Percentiles rank a stretch among this genome's conserved stretches.
phyloP scores from a whole-genome alignment of 2,113 vertebrate species.

The Clupea harengus region DNA sequence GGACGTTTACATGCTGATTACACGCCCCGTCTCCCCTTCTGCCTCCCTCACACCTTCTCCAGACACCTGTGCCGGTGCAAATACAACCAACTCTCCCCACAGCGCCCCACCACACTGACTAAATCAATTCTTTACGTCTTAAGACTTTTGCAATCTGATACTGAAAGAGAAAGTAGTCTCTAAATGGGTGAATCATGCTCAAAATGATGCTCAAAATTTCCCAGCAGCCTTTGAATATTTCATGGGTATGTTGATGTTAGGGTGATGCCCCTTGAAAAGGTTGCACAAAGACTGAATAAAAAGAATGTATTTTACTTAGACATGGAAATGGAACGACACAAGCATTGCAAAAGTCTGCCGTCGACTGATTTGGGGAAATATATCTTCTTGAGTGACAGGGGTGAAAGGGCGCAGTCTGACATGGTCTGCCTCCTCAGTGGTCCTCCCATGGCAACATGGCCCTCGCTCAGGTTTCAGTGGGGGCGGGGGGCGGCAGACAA shows the following conservation, averaged over 20 bases:
- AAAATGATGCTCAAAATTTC: not conserved
- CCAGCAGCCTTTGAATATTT: not conserved
- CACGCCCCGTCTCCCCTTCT: constrained; percentile 39
- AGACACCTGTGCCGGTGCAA: constrained; percentile 47
- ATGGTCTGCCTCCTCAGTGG: constrained; percentile 50
- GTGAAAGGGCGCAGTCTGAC: constrained; percentile 38
- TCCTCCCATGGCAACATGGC: constrained; percentile 48
- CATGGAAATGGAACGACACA: not conserved
- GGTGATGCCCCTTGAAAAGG: not conserved
- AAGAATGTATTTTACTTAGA: too few relatives aligned
- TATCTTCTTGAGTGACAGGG: constrained; percentile 20
- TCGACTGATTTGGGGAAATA: not conserved
- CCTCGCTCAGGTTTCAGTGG: constrained; percentile 57
- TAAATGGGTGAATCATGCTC: not conserved
- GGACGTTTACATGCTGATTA: constrained; percentile 54
- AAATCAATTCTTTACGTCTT: not conserved
- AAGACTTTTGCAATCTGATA: not conserved
- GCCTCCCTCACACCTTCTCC: constrained; percentile 25
- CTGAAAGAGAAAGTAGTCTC: not conserved
- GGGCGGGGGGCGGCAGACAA: constrained; percentile 7
- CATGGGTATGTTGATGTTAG: not conserved
- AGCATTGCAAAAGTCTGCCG: not conserved
- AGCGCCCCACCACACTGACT: not conserved
- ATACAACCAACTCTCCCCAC: not conserved
- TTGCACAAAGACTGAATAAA: not conserved